phyloP scores from a whole-genome alignment of 2,888 invertebrate genomes.

The Oxystoma pomonae region DNA sequence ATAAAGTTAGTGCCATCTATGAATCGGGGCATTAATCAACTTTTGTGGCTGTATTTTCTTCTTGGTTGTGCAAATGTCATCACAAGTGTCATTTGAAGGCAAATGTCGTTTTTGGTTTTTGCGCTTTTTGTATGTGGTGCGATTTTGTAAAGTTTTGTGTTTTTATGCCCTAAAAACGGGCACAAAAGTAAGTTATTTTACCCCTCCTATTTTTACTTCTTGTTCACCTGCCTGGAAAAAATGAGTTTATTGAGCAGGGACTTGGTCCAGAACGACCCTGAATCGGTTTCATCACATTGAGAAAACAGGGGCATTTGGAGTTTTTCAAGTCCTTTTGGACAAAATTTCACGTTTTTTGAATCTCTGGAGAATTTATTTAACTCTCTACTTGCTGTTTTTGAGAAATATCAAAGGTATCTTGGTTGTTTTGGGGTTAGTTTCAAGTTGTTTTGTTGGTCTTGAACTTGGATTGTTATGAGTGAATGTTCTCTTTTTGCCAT shows the following conservation, averaged over 20 bases:
- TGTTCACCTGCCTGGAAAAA: too few relatives aligned
- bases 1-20: too few relatives aligned
- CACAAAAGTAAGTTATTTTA: constrained; percentile 34
- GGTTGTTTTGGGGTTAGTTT: background rate
- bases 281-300: constrained; percentile 3
- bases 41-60: too few relatives aligned
- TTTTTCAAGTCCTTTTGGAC: background rate
- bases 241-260: too few relatives aligned
- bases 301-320: background rate
- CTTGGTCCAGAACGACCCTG: background rate
- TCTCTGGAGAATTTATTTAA: too few relatives aligned
- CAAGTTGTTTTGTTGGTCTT: constrained; percentile 19
- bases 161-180: constrained; percentile 49
- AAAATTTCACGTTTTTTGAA: background rate
- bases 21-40: too few relatives aligned
- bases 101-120: constrained; percentile 40
- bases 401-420: background rate
- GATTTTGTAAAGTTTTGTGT: constrained; percentile 43
- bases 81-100: constrained; percentile 5
- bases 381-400: background rate
- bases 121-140: constrained; percentile 46
- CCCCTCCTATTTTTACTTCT: too few relatives aligned
- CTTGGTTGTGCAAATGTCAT: background rate
- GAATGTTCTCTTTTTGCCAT: background rate
- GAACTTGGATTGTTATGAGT: background rate